phyloP scores from a whole-genome alignment of 2,797 vertebrate species.

The Australoheros facetus region DNA sequence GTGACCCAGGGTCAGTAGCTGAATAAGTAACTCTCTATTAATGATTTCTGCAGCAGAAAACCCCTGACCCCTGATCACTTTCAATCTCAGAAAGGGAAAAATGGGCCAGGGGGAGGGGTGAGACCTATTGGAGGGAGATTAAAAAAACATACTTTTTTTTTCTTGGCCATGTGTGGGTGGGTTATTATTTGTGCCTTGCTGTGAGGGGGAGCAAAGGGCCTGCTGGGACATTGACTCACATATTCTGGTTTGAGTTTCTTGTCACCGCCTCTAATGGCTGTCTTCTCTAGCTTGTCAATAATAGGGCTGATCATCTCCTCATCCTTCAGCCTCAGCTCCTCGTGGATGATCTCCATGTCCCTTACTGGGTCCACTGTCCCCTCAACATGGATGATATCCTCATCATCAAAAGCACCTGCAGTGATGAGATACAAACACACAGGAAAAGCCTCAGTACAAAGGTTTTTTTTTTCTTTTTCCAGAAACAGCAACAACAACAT shows the following conservation, averaged over 20 bases:
- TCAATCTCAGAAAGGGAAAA: constrained; percentile 80
- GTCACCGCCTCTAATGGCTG: constrained; percentile 90
- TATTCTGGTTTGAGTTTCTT: constrained; percentile 97
- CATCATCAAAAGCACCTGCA: constrained; percentile 94
- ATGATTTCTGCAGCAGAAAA: constrained; percentile 86
- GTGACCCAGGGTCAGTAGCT: constrained; percentile 79
- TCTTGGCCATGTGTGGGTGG: constrained; percentile 74
- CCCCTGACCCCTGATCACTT: constrained; percentile 83
- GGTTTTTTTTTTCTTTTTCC: neutral
- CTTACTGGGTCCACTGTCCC: constrained; percentile 92
- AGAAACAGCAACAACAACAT: neutral
- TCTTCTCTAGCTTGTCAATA: constrained; percentile 97
- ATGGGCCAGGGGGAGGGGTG: constrained; percentile 68
- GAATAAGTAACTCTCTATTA: constrained; percentile 87
- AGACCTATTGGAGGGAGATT: constrained; percentile 71
- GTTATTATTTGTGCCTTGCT: constrained; percentile 78
- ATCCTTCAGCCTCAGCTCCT: constrained; percentile 95
- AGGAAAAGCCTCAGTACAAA: neutral
- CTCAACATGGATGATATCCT: constrained; percentile 97
- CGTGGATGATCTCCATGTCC: constrained; percentile 84
- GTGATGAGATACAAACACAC: constrained; percentile 55
- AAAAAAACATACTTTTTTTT: constrained; percentile 76
- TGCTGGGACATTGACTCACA: constrained; percentile 88
- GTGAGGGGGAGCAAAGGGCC: constrained; percentile 72
- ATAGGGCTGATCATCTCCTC: constrained; percentile 90